Evolutionary conservation across 2,888 invertebrate species (phyloP).

Genomic region (Lysandra coridon): DNA sequence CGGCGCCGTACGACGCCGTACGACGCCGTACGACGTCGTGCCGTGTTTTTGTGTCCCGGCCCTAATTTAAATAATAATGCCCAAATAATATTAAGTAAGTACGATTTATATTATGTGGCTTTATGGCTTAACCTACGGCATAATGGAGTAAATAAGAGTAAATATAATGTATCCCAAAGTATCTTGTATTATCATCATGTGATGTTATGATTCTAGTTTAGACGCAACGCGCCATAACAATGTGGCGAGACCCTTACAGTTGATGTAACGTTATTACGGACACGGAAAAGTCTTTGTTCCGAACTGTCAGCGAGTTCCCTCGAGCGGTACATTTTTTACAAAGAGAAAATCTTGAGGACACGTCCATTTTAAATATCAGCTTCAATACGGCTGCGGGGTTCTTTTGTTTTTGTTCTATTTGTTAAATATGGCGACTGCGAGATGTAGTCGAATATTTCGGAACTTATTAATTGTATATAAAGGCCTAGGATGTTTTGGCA

Average conservation of each 20-base stretch:
- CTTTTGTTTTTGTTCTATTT: not conserved
- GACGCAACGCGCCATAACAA: not conserved
- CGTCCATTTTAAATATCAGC: slow-evolving; percentile 8
- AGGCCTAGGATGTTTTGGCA: too few relatives aligned
- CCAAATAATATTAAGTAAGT: too few relatives aligned
- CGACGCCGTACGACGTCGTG: too few relatives aligned
- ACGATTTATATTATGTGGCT: too few relatives aligned
- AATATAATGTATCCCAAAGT: too few relatives aligned
- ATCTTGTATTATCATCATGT: too few relatives aligned
- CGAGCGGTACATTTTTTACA: slow-evolving; percentile 27
- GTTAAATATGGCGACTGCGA: not conserved
- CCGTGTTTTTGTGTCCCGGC: too few relatives aligned
- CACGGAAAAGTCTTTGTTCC: slow-evolving; percentile 25
- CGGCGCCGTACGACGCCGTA: too few relatives aligned
- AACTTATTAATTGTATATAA: not conserved
- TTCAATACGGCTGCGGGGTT: slow-evolving; percentile 3
- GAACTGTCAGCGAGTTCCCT: slow-evolving; percentile 12
- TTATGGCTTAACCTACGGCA: too few relatives aligned
- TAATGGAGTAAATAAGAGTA: too few relatives aligned
- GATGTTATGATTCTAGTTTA: too few relatives aligned
- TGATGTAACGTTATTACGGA: slow-evolving; percentile 26
- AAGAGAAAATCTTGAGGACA: slow-evolving; percentile 18
- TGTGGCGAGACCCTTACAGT: not conserved
- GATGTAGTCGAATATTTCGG: not conserved
- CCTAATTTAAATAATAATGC: too few relatives aligned